Base-by-base conservation (phyloP, 37 sponge, comb jelly and placozoan genomes). In the Hormiphora californensis region DNA sequence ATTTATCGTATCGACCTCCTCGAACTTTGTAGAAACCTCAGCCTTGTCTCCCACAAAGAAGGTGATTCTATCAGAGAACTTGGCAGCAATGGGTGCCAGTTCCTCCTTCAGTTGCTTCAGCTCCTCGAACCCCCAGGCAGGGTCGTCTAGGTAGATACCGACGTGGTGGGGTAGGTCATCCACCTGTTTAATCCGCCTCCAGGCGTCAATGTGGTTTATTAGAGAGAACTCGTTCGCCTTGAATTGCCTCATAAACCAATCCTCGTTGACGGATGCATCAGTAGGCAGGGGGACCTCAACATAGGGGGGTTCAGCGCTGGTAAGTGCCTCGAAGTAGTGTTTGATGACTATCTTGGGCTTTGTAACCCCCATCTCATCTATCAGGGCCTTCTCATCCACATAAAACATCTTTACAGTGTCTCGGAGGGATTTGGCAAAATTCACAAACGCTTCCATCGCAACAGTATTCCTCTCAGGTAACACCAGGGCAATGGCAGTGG, bases 1-100 rank as follows among this genome's bases (percentile, higher is more conserved):
- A 12, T 57, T 57, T 5, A 57, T 57, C 3, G 61, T 57, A 30
- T 57, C 61, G 7, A 15, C 61, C 23, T 57, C 61, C 27, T 57
- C 61, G n/a, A 57, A 57, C n/a, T 5, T 12, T 5, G 27, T 30
- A 5, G 61, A 57, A 15, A 57, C 61, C n/a, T 57, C 61, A 28
- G 61, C 61, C n/a, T 28, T 30, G 61, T 57, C n/a, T 57, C 61
- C 61, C n/a, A 57, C 27, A 30, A 57, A 57, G 23, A 57, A 57
- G 23, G 61, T 23, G 23, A 57, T 57, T 21, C n/a, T 57, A 15
- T 57, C 61, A 23, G n/a, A 30, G 23, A 57, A 57, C 27, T 57
- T 57, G 3, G 4, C n/a, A 19, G 61, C 7, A 57, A 57, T 57
- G n/a, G 5, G 5, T 4, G 61, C 61, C 27, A 57, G n/a, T 5